Base-by-base conservation (phyloP, 2,797 vertebrate genomes). In the Poeciliopsis paucimaculata region DNA sequence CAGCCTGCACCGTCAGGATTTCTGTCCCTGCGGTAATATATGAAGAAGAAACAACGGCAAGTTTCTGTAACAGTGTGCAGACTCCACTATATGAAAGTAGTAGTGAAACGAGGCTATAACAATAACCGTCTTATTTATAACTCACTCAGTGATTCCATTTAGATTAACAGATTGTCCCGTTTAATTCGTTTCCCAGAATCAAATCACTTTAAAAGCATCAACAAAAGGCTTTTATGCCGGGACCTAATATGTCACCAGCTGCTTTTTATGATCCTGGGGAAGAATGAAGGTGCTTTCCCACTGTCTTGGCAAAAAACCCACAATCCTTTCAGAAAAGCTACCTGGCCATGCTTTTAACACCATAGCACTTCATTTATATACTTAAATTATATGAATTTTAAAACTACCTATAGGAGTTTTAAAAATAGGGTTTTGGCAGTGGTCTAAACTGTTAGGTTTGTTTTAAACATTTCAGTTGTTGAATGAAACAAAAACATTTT, bases 1-100 rank as follows among this genome's bases (percentile, higher is more conserved):
- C 95, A 20, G 96, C 96, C 73, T 94, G 95, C 78, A 97, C 91
- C 10, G 85, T 94, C 73, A 96, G 94, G 82, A 97, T 96, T 81
- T 97, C 92, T 9, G 95, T 96, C 78, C 96, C 96, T 98, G 88
- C 15, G 51, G 77, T 76, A 49, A 83, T 26, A 84, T 20, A 75
- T 5, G 68, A 72, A 41, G 23, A 46, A 72, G 74, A 16, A 79
- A 64, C 13, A 76, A 7, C 47, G 12, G 23, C 49, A 23, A 26
- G 7, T 51, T 51, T 51, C 20, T 2, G 49, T 23, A 51, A 23
- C 49, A 83, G 46, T 4, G 64, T 71, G 57, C 41, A 73, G 73
- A 80, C 39, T 75, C 26, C 10, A 70, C 2, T 60, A 23, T 72
- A 80, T 57, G 39, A 60, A n/a, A 77, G 68, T n/a, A 46, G 34